Base-by-base conservation (phyloP, 2,113 vertebrate genomes). In the Phaethon lepturus region DNA sequence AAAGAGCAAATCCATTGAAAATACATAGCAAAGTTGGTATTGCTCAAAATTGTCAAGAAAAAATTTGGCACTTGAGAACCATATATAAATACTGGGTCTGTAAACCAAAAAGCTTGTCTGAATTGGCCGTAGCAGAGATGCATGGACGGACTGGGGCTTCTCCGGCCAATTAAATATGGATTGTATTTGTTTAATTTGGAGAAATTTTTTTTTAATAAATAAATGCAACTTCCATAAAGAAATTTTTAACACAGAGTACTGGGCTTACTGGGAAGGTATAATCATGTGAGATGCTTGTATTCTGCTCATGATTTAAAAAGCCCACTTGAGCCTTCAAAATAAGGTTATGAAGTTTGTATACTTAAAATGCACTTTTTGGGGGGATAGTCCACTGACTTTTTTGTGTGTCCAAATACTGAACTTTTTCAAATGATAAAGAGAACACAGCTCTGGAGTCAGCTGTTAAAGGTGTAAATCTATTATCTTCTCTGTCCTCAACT, bases 401-500 rank as follows among this genome's bases (percentile, higher is more conserved):
- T 50, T 0, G 0, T 55, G 7, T 17, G 5, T 59, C 52, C n/a
- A n/a, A 53, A 35, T 88, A 56, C 0, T 68, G 53, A 40, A 6
- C 49, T 9, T 13, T 89, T 5, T 64, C 7, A 74, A 45, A 33
- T 74, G 49, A 26, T 45, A 60, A 40, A 44, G 55, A 69, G 16
- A 49, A 9, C 2, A 1, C 38, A 40, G 22, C 33, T 86, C 38
- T 47, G 14, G 49, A 85, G 25, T 68, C 58, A 45, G 19, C 35
- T 53, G 2, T 59, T 74, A 29, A 79, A 92, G n/a, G 28, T 64
- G 2, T 62, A 66, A 86, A 85, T n/a, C 9, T 88, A 3, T 90
- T 88, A 3, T 90, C 64, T 91, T 88, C 82, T 77, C 42, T 88
- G 67, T 67, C 82, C 50, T 92, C 19, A 38, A 83, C 53, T 93